Base-by-base conservation (phyloP, 2,113 vertebrate species). In the Calyptommatus sinebrachiatus region DNA sequence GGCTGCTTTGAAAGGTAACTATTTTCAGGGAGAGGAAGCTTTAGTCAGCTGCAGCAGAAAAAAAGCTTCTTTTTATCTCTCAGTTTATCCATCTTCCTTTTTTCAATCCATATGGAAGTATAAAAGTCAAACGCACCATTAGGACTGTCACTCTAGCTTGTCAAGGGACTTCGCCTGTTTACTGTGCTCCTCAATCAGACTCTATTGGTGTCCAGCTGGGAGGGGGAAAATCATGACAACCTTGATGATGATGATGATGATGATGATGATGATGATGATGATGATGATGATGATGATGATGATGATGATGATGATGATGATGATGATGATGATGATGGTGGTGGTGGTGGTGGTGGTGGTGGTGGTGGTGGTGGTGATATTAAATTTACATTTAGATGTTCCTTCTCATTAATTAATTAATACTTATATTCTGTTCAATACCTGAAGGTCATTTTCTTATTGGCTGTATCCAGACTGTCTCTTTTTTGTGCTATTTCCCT, bases 151-250 rank as follows among this genome's bases (percentile, higher is more conserved):
- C 83, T 86, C 80, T 66, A 76, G 57, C 57, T 41, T 21, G 26
- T 48, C 29, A 61, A 73, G 77, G 78, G 29, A 61, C 46, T 12
- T 70, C 80, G 83, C 45, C 45, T 71, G 16, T 7, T 12, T 28
- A 73, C 83, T 77, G 79, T 63, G 48, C 67, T 82, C 84, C 84
- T 90, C 89, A 80, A 76, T 90, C 90, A 84, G 53, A 57, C 20
- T 60, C 45, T 84, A 71, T 31, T 61, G 35, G 22, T 65, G 8
- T 61, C 35, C 71, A 71, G 50, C 26, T 45, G 79, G 84, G 79
- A 82, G 88, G 69, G 79, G 77, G 83, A 87, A 69, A 65, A 85
- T 65, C 46, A 80, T 26, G 57, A 62, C 80, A 82, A 70, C 68
- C 67, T 69, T 77, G 12, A 50, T 9, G 9, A 50, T 14, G 12